These are phyloP conservation scores for Anguilla marmorata DNA, from an alignment of 2,797 vertebrate species.

Conservation along the genomic window DNA sequence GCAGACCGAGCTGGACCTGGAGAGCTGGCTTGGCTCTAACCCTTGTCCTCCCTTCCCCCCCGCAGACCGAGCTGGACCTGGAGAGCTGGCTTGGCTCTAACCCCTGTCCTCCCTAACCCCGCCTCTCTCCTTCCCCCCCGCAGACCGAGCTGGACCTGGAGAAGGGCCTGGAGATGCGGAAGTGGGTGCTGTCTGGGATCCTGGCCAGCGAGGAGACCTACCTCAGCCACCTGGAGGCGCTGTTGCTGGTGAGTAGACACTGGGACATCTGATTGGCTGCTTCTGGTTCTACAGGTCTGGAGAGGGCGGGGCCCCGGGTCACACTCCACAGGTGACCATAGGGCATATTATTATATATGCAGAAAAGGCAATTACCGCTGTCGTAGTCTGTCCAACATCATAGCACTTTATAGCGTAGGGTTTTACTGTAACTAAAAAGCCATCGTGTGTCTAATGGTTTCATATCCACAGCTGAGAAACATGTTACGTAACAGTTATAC, in stretches of 20 bases:
- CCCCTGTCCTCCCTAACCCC: neutral
- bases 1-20: too few species aligned
- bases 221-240: constrained; percentile 92
- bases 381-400: neutral
- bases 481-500: neutral
- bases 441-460: neutral
- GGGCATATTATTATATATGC: neutral
- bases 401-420: neutral
- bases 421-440: neutral
- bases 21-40: too few species aligned
- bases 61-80: too few species aligned
- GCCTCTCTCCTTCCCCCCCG: neutral
- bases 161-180: constrained; percentile 97
- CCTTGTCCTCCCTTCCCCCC: too few species aligned
- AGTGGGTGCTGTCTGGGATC: constrained; percentile 96
- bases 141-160: constrained; percentile 93
- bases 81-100: neutral
- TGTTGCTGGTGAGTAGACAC: constrained; percentile 80
- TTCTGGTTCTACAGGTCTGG: neutral
- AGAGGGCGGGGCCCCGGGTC: neutral
- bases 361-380: neutral
- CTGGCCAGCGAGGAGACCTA: constrained; percentile 94
- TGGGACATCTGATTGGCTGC: neutral
- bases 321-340: neutral
- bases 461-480: neutral